Base-by-base conservation (phyloP, 2,113 vertebrate genomes). In the Neomonachus schauinslandi region DNA sequence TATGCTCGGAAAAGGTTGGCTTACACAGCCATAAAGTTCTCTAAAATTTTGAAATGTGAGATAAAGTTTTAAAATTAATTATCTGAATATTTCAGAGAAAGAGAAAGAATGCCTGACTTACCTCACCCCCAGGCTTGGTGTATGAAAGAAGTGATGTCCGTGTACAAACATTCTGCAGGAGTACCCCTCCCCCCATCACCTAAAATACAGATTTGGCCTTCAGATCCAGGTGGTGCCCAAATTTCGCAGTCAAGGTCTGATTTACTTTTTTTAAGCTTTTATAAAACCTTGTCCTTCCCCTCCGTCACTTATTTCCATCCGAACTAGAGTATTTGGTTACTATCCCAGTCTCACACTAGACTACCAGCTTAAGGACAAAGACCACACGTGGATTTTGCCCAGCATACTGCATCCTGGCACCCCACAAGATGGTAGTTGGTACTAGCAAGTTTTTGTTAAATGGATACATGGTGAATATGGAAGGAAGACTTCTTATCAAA, bases 401-500 rank as follows among this genome's bases (percentile, higher is more conserved):
- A 16, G 55, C 2, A 24, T 14, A 57, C 16, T 19, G 8, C 21
- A 31, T 24, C 28, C 16, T 22, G 36, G 10, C 4, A 22, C 5
- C 67, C 16, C 88, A 18, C 21, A 94, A 77, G 33, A 7, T 55
- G 7, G 51, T 13, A 71, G 74, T 16, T 77, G 36, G 42, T 49
- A 63, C 21, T 71, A 85, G 15, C 16, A 84, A 12, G 1, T n/a
- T 83, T 95, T 69, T 46, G n/a, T 91, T 87, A 90, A 82, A 51
- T 46, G 24, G 33, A 72, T 82, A 96, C 86, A 82, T 8, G 46
- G 4, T 8, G 12, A 16, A 61, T 13, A 74, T 82, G 36, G 36
- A 55, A 95, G 36, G 31, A 80, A 93, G 90, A 91, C 9, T 92
- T 90, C 65, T 55, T 12, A 55, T 51, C 51, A 95, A 91, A 84